phyloP scores from a whole-genome alignment of 2,113 vertebrate genomes.

The Mystacornis crossleyi region DNA sequence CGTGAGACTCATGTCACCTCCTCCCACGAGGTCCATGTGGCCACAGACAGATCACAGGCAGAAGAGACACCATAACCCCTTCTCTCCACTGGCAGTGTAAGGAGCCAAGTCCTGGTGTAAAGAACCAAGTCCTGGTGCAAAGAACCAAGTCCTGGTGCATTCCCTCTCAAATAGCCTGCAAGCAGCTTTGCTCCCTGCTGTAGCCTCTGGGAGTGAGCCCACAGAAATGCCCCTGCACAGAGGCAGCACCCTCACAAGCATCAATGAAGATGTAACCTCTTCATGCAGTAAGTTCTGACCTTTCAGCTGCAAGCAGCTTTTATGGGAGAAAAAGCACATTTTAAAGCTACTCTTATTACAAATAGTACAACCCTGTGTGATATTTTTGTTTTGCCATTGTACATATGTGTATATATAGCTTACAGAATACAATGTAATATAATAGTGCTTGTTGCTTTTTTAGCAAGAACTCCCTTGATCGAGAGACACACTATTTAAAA shows the following conservation, averaged over 20 bases:
- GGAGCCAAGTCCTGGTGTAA: neutral
- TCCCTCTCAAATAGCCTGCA: neutral
- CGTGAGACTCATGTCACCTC: accelerated
- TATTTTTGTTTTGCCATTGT: slow-evolving; percentile 30
- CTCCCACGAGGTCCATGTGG: accelerated
- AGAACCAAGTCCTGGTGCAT: neutral
- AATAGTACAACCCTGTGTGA: neutral
- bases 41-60: no score
- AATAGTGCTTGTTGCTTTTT: slow-evolving; percentile 5
- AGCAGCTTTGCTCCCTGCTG: neutral
- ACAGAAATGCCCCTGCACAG: neutral
- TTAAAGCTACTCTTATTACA: neutral
- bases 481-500: neutral
- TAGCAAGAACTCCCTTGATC: neutral
- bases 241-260: neutral
- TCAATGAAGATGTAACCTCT: accelerated
- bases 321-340: neutral
- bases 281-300: neutral
- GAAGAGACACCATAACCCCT: neutral
- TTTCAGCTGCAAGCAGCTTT: neutral
- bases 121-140: neutral
- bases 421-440: slow-evolving; percentile 13
- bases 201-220: neutral
- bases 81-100: neutral
- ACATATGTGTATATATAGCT: slow-evolving; percentile 30